A percentile compares a stretch with the other conserved stretches of the same genome.
Evolutionary conservation across 2,888 invertebrate genomes (phyloP).

Genomic region (Clunio marinus): DNA sequence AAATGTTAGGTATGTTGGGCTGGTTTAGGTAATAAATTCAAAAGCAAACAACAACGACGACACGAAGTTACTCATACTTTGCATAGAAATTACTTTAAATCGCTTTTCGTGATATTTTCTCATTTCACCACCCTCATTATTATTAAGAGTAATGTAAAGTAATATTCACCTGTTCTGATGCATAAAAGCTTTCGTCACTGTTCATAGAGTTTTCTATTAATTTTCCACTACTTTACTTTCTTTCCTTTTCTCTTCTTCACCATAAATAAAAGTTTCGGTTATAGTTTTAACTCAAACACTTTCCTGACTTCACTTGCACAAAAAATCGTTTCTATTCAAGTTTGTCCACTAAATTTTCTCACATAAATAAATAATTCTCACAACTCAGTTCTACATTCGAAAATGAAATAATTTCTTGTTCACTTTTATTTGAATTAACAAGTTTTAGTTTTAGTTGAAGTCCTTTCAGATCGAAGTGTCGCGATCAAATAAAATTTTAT

Average conservation of each 20-base stretch:
- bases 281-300: neutral
- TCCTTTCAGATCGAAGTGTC: constrained; percentile 26
- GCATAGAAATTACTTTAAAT: constrained; percentile 31
- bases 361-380: no score
- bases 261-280: neutral
- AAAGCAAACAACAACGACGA: constrained; percentile 15
- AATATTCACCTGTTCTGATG: constrained; percentile 10
- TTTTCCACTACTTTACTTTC: neutral
- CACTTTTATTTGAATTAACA: neutral
- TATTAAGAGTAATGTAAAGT: neutral
- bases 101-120: neutral
- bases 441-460: neutral
- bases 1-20: constrained; percentile 21
- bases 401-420: no score
- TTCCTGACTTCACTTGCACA: no score
- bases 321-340: no score
- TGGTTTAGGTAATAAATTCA: constrained; percentile 21
- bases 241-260: neutral
- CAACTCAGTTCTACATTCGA: no score
- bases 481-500: constrained; percentile 28
- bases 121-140: neutral
- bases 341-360: no score
- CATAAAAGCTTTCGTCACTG: neutral
- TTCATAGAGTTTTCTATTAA: neutral
- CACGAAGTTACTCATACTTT: constrained; percentile 21